phyloP scores from a whole-genome alignment of 2,113 vertebrate species.

The Nerophis lumbriciformis region DNA sequence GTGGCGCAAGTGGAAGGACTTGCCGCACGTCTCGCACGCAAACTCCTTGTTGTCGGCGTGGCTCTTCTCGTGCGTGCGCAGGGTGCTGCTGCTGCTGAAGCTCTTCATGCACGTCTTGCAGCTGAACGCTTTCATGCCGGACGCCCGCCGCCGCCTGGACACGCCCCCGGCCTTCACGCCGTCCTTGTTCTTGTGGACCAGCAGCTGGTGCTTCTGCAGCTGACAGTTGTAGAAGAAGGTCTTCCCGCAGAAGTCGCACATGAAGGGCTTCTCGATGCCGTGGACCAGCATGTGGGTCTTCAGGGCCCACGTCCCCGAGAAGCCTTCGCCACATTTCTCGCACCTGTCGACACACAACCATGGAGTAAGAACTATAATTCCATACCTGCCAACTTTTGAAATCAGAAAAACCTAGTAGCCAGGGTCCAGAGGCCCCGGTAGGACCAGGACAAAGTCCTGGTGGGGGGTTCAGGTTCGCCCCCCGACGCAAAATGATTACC shows the following conservation, averaged over 20 bases:
- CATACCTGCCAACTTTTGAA: too few species aligned
- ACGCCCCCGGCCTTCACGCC: fast-evolving
- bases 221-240: constrained; percentile 67
- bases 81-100: constrained; percentile 46
- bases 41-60: constrained; percentile 53
- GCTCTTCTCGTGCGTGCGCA: constrained; percentile 54
- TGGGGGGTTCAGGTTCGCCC: too few species aligned
- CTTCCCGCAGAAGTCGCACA: constrained; percentile 60
- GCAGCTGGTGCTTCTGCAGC: constrained; percentile 61
- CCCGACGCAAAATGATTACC: too few species aligned
- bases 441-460: too few species aligned
- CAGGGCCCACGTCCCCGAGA: constrained; percentile 58
- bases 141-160: background rate
- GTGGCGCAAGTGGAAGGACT: constrained; percentile 55
- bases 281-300: constrained; percentile 64
- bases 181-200: constrained; percentile 34
- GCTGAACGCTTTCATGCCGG: constrained; percentile 21
- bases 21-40: constrained; percentile 45
- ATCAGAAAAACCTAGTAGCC: too few species aligned
- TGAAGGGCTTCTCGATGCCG: constrained; percentile 55
- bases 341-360: constrained; percentile 37
- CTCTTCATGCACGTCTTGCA: constrained; percentile 50
- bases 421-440: too few species aligned
- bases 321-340: constrained; percentile 47
- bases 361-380: too few species aligned